phyloP scores from a whole-genome alignment of 2,888 invertebrate genomes.

The Pandemis corylana region DNA sequence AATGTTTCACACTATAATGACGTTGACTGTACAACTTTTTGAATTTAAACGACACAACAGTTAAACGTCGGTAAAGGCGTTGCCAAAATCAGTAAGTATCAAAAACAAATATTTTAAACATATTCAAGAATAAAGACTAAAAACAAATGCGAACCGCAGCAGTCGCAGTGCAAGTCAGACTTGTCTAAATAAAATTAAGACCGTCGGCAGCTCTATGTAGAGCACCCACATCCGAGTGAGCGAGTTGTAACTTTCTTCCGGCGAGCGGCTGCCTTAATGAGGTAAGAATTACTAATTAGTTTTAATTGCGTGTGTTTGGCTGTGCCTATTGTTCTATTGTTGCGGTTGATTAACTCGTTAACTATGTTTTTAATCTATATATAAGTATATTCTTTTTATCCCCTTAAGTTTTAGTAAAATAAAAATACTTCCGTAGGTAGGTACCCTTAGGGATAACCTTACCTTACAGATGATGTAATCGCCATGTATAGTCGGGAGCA shows the following conservation, averaged over 20 bases:
- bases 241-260: conserved; percentile 53
- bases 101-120: neutral
- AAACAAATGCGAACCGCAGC: neutral
- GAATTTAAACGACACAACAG: no score
- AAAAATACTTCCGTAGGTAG: no score
- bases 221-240: conserved; percentile 53
- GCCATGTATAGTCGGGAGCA: no score
- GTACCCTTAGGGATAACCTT: no score
- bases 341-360: conserved; percentile 57
- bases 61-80: no score
- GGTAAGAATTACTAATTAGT: conserved; percentile 62
- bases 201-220: neutral
- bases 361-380: conserved; percentile 47
- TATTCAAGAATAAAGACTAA: neutral
- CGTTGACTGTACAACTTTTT: no score
- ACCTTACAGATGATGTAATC: no score
- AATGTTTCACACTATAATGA: no score
- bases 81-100: neutral
- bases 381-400: neutral
- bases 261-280: conserved; percentile 54
- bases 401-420: no score
- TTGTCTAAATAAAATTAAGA: neutral
- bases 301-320: conserved; percentile 51
- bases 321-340: conserved; percentile 58
- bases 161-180: neutral